These are phyloP conservation scores for Hyperoplus lanceolatus DNA, from an alignment of 2,797 vertebrate species.

Conservation along the genomic window DNA sequence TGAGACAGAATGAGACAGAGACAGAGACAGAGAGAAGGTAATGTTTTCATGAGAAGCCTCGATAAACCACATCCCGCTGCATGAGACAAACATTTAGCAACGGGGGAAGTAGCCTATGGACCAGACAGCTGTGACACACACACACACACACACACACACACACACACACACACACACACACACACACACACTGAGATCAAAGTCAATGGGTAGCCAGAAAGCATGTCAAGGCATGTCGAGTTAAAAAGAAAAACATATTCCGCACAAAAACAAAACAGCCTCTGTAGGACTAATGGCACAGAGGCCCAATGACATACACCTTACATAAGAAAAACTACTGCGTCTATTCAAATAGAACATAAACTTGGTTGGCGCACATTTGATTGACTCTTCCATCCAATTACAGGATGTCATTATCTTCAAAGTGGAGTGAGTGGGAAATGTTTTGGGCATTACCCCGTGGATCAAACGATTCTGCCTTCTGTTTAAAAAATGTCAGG, in stretches of 20 bases:
- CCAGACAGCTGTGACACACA: slow-evolving; percentile 57
- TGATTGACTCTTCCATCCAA: slow-evolving; percentile 29
- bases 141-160: slow-evolving; percentile 34
- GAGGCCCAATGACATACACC: not conserved
- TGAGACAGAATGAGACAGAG: not conserved
- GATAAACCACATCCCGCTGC: slow-evolving; percentile 39
- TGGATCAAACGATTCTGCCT: slow-evolving; percentile 20
- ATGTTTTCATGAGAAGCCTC: slow-evolving; percentile 9
- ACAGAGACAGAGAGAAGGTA: not conserved
- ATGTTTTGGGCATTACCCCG: not conserved
- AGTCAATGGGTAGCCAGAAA: slow-evolving; percentile 58
- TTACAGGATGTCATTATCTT: slow-evolving; percentile 2
- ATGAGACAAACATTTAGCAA: slow-evolving; percentile 50
- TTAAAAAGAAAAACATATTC: slow-evolving; percentile 51
- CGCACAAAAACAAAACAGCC: slow-evolving; percentile 50
- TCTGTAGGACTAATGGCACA: not conserved
- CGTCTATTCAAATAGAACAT: not conserved
- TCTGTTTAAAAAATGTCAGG: slow-evolving; percentile 10
- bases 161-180: slow-evolving; percentile 42
- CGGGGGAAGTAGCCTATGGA: slow-evolving; percentile 40
- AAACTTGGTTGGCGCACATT: not conserved
- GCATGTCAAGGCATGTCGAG: slow-evolving; percentile 64
- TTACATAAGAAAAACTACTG: slow-evolving; percentile 1
- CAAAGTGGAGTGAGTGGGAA: slow-evolving; percentile 6
- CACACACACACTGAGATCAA: slow-evolving; percentile 24